A percentile compares a stretch with the other conserved stretches of the same genome.
These are phyloP conservation scores for Andricus grossulariae DNA, from an alignment of 1,140 invertebrate genomes.

Conservation along the genomic window DNA sequence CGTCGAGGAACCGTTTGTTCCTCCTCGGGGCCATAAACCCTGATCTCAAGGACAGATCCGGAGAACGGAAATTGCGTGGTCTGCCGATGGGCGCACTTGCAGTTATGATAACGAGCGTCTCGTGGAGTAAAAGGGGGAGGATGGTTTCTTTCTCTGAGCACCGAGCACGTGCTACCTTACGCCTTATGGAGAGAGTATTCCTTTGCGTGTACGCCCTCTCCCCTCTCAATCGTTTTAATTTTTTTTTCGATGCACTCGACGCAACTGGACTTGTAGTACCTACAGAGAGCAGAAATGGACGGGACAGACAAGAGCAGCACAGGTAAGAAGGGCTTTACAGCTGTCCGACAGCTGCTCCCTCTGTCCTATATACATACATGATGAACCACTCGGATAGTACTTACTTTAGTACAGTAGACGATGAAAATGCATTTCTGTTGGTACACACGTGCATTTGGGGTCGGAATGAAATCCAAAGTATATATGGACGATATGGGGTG, in stretches of 20 bases:
- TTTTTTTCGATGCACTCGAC: slow-evolving; percentile 50
- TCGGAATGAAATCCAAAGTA: slow-evolving; percentile 48
- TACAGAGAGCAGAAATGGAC: slow-evolving; percentile 52
- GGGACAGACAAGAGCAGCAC: slow-evolving; percentile 36
- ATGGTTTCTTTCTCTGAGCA: slow-evolving; percentile 23
- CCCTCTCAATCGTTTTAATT: slow-evolving; percentile 34
- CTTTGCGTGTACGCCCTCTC: slow-evolving; percentile 42
- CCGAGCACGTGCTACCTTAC: slow-evolving; percentile 46
- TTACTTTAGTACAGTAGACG: slow-evolving; percentile 44
- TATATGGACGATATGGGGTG: not conserved
- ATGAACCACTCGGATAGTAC: slow-evolving; percentile 60
- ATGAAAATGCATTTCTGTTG: slow-evolving; percentile 51
- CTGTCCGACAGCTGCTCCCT: slow-evolving; percentile 75
- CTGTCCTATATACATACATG: slow-evolving; percentile 74
- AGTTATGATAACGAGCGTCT: slow-evolving; percentile 28
- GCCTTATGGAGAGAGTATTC: slow-evolving; percentile 14
- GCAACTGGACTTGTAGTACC: slow-evolving; percentile 47
- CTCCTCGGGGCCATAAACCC: not conserved
- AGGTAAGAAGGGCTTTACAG: slow-evolving; percentile 76
- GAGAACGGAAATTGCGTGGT: slow-evolving; percentile 18
- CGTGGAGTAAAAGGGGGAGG: slow-evolving; percentile 4
- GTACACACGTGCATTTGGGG: slow-evolving; percentile 10
- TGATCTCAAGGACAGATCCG: slow-evolving; percentile 30
- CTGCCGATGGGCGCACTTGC: slow-evolving; percentile 25
- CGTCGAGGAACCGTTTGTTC: slow-evolving; percentile 3